phyloP scores from a whole-genome alignment of 2,113 vertebrate species.

The human (Homo sapiens) region GRCh38 chr4:106454501-106455000 shows the following conservation, averaged over 20 bases:
- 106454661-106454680: not conserved
- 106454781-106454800: not conserved
- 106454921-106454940: not conserved
- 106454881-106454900: not conserved
- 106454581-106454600: not conserved
- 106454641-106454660: not conserved
- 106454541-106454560: constrained; percentile 28
- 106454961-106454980: constrained; percentile 4
- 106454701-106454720: not conserved
- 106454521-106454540: constrained; percentile 26
- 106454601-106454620: not conserved
- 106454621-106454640: not conserved
- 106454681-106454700: not conserved
- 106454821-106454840: not conserved
- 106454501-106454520: not conserved
- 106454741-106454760: not conserved
- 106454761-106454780: not conserved
- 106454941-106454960: not conserved
- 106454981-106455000: not conserved
- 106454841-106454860: not conserved
- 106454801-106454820: no score
- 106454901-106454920: not conserved
- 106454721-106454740: not conserved
- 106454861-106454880: not conserved
- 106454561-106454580: not conserved